Conservation (phyloP, 2,113 vertebrate genomes). For the Cranoglanis bouderius region DNA sequence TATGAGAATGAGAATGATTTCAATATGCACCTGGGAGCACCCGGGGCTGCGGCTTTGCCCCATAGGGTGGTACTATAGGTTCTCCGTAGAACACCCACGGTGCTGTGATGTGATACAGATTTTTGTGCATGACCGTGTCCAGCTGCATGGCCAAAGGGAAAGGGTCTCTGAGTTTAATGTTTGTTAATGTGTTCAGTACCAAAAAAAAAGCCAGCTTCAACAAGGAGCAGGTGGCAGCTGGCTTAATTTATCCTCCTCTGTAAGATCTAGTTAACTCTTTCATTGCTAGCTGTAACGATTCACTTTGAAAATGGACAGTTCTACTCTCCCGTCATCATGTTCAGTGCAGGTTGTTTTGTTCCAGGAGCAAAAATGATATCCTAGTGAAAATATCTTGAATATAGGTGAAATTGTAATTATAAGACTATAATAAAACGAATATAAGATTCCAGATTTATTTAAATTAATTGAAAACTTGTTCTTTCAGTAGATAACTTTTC, state of each 20-base stretch:
- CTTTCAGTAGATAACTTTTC: neutral
- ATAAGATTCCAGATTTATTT: neutral
- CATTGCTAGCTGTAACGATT: neutral
- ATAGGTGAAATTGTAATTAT: neutral
- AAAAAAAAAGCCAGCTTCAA: constrained; percentile 24
- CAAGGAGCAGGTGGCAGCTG: constrained; percentile 48
- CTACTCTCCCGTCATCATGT: neutral
- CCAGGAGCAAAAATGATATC: neutral
- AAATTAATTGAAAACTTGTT: neutral
- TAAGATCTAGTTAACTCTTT: constrained; percentile 33
- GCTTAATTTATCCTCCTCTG: neutral
- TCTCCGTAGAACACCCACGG: constrained; percentile 21
- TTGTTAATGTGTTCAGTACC: constrained; percentile 33
- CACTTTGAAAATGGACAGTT: neutral
- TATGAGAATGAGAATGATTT: neutral
- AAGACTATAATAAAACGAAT: neutral
- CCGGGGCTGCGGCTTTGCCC: neutral
- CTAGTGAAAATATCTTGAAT: neutral
- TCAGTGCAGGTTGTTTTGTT: neutral
- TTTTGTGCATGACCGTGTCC: constrained; percentile 14
- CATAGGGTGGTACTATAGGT: neutral
- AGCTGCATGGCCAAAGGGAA: constrained; percentile 26
- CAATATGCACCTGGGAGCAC: neutral
- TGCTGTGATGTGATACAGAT: constrained; percentile 19
- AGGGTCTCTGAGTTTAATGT: constrained; percentile 31